Percentiles rank a stretch among this genome's conserved stretches.
These are phyloP conservation scores for Platyura marginata DNA, from an alignment of 1,140 invertebrate species.

Conservation along the genomic window DNA sequence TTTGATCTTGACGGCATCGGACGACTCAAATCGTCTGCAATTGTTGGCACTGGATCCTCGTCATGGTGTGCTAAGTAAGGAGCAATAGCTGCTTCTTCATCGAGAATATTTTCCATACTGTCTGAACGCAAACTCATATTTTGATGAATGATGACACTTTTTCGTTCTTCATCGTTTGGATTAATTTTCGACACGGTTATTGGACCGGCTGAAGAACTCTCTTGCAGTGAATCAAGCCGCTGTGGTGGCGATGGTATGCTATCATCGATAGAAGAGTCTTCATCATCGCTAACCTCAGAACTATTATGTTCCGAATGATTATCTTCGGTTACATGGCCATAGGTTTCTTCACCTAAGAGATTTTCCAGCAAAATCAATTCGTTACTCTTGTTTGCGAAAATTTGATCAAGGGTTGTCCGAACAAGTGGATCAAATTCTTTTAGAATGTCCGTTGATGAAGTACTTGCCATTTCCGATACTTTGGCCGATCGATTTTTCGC, in stretches of 20 bases:
- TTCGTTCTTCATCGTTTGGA: background rate
- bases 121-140: conserved; percentile 16
- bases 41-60: conserved; percentile 5
- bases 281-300: background rate
- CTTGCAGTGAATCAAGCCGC: conserved; percentile 3
- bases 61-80: conserved; percentile 3
- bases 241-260: conserved; percentile 15
- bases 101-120: conserved; percentile 16
- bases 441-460: conserved; percentile 9
- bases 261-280: conserved; percentile 19
- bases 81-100: conserved; percentile 1
- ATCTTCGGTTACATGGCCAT: conserved; percentile 12
- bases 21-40: background rate
- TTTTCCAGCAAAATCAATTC: conserved; percentile 19
- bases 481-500: background rate
- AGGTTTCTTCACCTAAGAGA: conserved; percentile 21
- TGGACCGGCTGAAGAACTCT: background rate
- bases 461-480: background rate
- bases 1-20: conserved; percentile 10
- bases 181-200: background rate
- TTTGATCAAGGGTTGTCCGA: conserved; percentile 6
- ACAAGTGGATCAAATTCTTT: conserved; percentile 22
- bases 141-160: conserved; percentile 16
- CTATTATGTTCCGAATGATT: conserved; percentile 11
- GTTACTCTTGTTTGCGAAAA: conserved; percentile 16